Conservation (phyloP, 2,113 vertebrate species). For the Neolamprologus ventralis region DNA sequence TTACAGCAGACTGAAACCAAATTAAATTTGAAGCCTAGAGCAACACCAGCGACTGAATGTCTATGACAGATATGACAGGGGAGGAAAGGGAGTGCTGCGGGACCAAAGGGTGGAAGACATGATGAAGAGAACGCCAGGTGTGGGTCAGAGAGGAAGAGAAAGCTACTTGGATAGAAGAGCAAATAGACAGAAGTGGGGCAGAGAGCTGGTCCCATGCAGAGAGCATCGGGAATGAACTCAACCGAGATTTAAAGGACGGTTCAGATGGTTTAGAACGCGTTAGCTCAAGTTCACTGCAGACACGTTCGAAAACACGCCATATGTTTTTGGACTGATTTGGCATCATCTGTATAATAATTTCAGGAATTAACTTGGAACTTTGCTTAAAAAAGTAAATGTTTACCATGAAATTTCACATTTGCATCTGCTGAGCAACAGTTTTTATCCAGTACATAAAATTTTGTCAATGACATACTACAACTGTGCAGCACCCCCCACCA, state of each 20-base stretch:
- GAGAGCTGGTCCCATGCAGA: background rate
- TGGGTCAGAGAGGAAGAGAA: slow-evolving; percentile 32
- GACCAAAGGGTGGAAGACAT: slow-evolving; percentile 24
- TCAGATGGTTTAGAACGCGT: background rate
- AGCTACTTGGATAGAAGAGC: background rate
- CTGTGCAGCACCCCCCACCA: background rate
- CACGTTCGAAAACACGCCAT: background rate
- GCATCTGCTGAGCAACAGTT: background rate
- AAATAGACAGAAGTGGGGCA: slow-evolving; percentile 14
- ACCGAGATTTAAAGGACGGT: background rate
- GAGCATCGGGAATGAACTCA: background rate
- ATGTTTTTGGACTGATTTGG: background rate
- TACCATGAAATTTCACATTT: background rate
- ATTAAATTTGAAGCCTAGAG: slow-evolving; percentile 76
- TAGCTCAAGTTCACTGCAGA: background rate
- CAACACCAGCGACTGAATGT: slow-evolving; percentile 47
- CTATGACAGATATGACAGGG: slow-evolving; percentile 65
- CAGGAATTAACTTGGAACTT: background rate
- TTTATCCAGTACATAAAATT: background rate
- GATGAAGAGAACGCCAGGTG: slow-evolving; percentile 43
- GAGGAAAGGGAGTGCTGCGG: slow-evolving; percentile 27
- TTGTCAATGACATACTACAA: background rate
- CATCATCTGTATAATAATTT: background rate
- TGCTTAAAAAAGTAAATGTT: background rate
- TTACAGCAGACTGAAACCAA: slow-evolving; percentile 77